Evolutionary conservation across 2,888 invertebrate species (phyloP).

Genomic region (Pedicia rivosa): DNA sequence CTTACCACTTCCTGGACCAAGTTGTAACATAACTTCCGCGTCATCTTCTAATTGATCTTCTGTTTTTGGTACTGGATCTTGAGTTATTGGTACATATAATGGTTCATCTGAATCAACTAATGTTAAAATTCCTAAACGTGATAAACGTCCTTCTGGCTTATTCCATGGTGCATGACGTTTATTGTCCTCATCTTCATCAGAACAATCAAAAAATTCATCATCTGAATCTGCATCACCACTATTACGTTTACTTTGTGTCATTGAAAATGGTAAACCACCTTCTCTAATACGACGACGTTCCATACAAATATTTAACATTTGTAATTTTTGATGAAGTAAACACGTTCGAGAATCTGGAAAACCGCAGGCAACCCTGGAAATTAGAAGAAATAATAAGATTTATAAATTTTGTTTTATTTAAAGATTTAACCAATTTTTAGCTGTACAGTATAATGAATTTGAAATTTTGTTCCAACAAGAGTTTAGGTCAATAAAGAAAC

Average conservation of each 20-base stretch:
- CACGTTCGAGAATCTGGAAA: constrained; percentile 80
- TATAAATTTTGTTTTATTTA: no score
- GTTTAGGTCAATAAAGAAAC: no score
- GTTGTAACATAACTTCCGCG: constrained; percentile 71
- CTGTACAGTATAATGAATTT: no score
- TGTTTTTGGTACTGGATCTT: constrained; percentile 93
- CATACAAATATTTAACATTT: constrained; percentile 69
- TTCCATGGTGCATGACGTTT: constrained; percentile 33
- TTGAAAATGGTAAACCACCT: constrained; percentile 25
- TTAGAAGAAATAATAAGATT: no score
- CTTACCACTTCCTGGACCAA: constrained; percentile 60
- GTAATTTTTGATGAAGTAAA: constrained; percentile 87
- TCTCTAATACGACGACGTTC: constrained; percentile 41
- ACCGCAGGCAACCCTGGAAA: constrained; percentile 59
- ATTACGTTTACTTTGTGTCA: constrained; percentile 12
- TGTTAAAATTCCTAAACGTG: constrained; percentile 47
- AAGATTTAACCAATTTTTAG: no score
- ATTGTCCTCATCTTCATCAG: constrained; percentile 26
- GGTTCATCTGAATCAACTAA: constrained; percentile 51
- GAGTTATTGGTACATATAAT: constrained; percentile 65
- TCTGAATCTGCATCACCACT: constrained; percentile 31
- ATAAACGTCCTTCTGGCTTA: constrained; percentile 52
- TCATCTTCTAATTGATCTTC: constrained; percentile 94
- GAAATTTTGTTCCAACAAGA: no score
- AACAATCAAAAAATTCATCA: constrained; percentile 74